phyloP scores from a whole-genome alignment of 2,797 vertebrate genomes.

The Sciurus vulgaris region DNA sequence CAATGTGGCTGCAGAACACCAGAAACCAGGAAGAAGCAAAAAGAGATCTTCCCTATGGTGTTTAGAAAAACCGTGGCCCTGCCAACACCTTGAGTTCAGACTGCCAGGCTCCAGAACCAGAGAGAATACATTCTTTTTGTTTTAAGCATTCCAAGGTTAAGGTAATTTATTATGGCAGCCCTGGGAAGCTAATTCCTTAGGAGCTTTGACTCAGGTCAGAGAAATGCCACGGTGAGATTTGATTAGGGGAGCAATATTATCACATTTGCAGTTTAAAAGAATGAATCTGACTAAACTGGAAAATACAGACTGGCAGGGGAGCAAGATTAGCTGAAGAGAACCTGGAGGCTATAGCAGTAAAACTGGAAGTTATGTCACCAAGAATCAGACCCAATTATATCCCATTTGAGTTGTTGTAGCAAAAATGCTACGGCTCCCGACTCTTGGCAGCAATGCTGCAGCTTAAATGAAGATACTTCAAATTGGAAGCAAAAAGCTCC shows the following conservation, averaged over 20 bases:
- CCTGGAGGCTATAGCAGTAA: not conserved
- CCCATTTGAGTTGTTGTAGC: not conserved
- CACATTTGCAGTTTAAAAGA: conserved; percentile 55
- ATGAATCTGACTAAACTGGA: not conserved
- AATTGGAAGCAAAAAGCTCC: not conserved
- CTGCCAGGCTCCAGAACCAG: not conserved
- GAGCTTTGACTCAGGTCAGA: not conserved
- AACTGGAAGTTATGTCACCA: not conserved
- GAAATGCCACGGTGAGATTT: conserved; percentile 19
- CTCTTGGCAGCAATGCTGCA: not conserved
- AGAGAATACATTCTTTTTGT: not conserved
- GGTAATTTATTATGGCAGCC: not conserved
- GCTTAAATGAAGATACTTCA: not conserved
- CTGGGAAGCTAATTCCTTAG: conserved; percentile 3
- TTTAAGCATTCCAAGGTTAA: not conserved
- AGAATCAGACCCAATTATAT: conserved; percentile 37
- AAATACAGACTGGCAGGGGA: conserved; percentile 29
- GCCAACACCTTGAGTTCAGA: not conserved
- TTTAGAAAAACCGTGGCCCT: not conserved
- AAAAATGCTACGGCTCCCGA: not conserved
- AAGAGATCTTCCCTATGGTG: not conserved
- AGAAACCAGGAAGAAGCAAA: not conserved
- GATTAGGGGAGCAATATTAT: not conserved
- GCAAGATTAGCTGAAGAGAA: conserved; percentile 40
- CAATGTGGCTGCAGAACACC: not conserved